Percentiles rank a stretch among this genome's conserved stretches.
These are phyloP conservation scores for Phlogophora meticulosa DNA, from an alignment of 2,888 invertebrate species.

Conservation along the genomic window DNA sequence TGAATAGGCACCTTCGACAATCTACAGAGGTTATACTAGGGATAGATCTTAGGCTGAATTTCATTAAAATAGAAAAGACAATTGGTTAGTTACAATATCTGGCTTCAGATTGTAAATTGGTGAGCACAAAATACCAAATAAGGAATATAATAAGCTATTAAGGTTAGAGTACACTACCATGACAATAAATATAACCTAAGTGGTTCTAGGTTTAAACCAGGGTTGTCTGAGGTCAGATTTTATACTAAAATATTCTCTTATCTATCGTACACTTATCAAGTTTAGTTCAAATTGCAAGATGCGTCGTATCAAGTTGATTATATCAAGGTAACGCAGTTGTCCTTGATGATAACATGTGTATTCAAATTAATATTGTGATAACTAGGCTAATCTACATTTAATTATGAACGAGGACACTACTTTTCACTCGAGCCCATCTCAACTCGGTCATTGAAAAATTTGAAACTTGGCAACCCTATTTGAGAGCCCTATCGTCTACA, in stretches of 20 bases:
- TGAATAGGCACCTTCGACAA: too few species aligned
- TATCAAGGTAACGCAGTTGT: neutral
- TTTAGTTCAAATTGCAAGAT: slow-evolving; percentile 8
- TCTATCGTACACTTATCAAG: neutral
- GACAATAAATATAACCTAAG: slow-evolving; percentile 1
- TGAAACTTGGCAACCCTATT: slow-evolving; percentile 47
- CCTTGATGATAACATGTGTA: slow-evolving; percentile 13
- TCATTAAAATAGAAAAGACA: neutral
- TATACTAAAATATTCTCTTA: neutral
- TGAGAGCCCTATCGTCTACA: slow-evolving; percentile 52
- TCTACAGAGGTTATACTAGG: too few species aligned
- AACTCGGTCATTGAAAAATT: slow-evolving; percentile 25
- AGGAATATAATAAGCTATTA: slow-evolving; percentile 16
- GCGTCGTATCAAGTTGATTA: slow-evolving; percentile 8
- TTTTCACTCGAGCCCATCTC: neutral
- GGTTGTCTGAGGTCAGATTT: slow-evolving; percentile 9
- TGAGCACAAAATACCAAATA: neutral
- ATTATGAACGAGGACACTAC: neutral
- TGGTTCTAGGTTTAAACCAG: slow-evolving; percentile 7
- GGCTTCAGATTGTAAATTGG: neutral
- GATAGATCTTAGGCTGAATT: neutral
- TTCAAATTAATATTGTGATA: neutral
- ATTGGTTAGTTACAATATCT: neutral
- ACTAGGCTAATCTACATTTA: neutral
- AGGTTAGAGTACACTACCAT: neutral